A percentile compares a stretch with the other conserved stretches of the same genome.
Conservation (phyloP, 2,113 vertebrate genomes). For the Motacilla alba region DNA sequence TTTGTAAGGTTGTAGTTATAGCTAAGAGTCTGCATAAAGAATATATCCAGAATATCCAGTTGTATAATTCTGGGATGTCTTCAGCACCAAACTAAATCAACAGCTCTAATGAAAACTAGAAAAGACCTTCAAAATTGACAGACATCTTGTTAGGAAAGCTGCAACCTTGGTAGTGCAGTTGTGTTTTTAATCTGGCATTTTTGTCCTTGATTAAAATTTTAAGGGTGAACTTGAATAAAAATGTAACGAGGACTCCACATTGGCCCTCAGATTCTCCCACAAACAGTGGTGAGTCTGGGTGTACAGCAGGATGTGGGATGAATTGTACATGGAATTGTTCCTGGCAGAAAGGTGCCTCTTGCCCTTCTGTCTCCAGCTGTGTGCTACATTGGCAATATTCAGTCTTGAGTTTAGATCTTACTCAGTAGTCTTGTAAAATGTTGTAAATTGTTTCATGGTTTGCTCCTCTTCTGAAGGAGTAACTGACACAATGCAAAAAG, state of each 20-base stretch:
- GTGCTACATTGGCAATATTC: neutral
- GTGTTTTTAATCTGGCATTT: neutral
- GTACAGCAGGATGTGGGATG: neutral
- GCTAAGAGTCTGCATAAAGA: neutral
- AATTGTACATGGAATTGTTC: fast-evolving
- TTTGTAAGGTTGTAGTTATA: neutral
- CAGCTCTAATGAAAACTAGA: neutral
- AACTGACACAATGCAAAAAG: neutral
- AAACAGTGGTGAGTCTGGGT: neutral
- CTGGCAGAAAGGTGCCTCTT: neutral
- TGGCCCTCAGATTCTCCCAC: neutral
- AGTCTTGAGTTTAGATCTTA: neutral
- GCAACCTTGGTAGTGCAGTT: fast-evolving
- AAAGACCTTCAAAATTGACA: neutral
- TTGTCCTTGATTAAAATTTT: neutral
- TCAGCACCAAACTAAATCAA: neutral
- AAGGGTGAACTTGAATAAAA: neutral
- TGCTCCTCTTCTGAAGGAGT: neutral
- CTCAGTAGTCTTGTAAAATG: neutral
- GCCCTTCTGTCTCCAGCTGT: neutral
- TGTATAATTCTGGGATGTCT: neutral
- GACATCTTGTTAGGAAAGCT: neutral
- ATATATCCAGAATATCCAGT: neutral
- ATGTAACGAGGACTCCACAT: fast-evolving
- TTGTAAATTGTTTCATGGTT: neutral